Conservation (phyloP, 2,113 vertebrate species). For the Mesoclemmys tuberculata region DNA sequence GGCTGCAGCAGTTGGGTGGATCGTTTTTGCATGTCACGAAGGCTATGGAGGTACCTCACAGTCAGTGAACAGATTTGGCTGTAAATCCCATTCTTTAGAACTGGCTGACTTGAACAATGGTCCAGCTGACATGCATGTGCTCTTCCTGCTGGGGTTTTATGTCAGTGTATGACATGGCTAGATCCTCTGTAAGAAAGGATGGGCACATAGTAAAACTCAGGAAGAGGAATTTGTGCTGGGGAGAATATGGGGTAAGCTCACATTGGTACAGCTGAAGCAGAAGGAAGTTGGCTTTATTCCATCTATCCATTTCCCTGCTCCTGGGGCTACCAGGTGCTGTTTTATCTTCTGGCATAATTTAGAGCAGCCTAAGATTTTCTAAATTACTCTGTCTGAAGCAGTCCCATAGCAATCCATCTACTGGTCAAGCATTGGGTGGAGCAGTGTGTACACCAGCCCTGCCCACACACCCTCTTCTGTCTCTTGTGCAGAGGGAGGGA, state of each 20-base stretch:
- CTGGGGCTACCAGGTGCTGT: neutral
- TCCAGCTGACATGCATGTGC: neutral
- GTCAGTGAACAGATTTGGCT: neutral
- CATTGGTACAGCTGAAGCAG: neutral
- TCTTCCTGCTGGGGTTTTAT: neutral
- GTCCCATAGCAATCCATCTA: neutral
- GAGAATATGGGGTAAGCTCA: neutral
- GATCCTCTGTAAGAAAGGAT: neutral
- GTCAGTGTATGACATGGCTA: neutral
- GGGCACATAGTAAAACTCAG: neutral
- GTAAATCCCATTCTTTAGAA: neutral
- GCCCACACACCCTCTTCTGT: neutral
- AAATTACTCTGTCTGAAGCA: neutral
- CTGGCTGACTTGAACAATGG: neutral
- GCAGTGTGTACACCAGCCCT: neutral
- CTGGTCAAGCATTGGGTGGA: neutral
- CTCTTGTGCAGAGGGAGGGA: neutral
- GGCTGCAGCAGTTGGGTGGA: constrained; percentile 83
- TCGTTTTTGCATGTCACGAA: constrained; percentile 85
- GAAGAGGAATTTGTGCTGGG: neutral
- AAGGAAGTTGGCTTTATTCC: neutral
- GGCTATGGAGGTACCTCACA: constrained; percentile 81
- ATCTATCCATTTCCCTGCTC: neutral
- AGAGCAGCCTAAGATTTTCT: neutral
- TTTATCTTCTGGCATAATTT: neutral